These are phyloP conservation scores for Leistus spinibarbis DNA, from an alignment of 2,888 invertebrate genomes.

Conservation along the genomic window DNA sequence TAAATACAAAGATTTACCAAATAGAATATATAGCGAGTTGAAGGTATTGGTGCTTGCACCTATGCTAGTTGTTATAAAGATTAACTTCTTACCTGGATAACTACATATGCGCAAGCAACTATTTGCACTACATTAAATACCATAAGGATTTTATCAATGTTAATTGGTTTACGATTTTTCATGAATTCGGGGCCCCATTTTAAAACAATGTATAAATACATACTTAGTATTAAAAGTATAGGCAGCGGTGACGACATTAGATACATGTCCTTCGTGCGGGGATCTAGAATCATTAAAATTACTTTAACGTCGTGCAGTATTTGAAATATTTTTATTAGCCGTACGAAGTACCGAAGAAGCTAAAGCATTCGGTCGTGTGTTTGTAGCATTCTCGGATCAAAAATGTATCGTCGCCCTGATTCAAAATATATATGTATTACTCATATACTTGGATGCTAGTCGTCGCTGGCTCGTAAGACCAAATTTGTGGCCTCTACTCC, in stretches of 20 bases:
- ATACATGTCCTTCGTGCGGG: slow-evolving; percentile 62
- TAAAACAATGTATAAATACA: slow-evolving; percentile 64
- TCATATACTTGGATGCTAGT: too few species aligned
- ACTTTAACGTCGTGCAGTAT: not conserved
- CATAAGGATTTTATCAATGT: slow-evolving; percentile 65
- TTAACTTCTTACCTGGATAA: slow-evolving; percentile 39
- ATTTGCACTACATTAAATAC: slow-evolving; percentile 72
- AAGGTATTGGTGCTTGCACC: too few species aligned
- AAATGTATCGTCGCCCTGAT: too few species aligned
- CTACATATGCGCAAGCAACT: slow-evolving; percentile 47
- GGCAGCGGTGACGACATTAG: slow-evolving; percentile 60
- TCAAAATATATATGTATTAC: too few species aligned
- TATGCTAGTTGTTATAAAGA: too few species aligned
- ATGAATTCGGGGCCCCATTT: slow-evolving; percentile 69
- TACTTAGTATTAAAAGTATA: slow-evolving; percentile 57
- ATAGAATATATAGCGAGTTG: too few species aligned
- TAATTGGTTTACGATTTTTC: slow-evolving; percentile 66
- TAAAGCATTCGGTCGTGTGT: too few species aligned
- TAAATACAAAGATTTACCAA: too few species aligned
- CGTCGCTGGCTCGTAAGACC: too few species aligned
- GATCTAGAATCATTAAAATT: slow-evolving; percentile 59
- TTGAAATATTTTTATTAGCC: not conserved
- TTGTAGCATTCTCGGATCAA: too few species aligned
- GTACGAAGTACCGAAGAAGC: too few species aligned
- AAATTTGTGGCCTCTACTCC: too few species aligned